A percentile compares a stretch with the other conserved stretches of the same genome.
These are phyloP conservation scores for Anastrepha ludens DNA, from an alignment of 1,140 invertebrate species.

Conservation along the genomic window DNA sequence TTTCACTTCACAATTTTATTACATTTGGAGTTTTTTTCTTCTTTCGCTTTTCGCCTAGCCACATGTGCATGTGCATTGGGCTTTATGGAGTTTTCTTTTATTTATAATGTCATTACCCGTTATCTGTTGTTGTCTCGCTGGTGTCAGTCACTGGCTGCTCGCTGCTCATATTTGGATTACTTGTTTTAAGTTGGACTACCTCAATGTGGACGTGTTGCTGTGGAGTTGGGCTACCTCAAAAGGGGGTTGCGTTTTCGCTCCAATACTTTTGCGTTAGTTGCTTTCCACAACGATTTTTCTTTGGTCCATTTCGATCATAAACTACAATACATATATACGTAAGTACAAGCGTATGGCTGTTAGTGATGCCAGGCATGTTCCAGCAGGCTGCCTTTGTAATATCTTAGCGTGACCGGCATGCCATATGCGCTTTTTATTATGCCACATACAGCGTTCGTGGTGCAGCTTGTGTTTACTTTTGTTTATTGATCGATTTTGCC, in stretches of 20 bases:
- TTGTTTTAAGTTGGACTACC: neutral
- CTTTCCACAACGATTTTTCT: neutral
- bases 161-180: neutral
- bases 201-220: neutral
- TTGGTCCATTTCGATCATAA: neutral
- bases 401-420: neutral
- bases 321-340: too few species aligned
- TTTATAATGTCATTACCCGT: neutral
- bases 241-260: too few species aligned
- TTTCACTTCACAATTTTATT: constrained; percentile 1
- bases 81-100: neutral
- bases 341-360: neutral
- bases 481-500: neutral
- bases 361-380: neutral
- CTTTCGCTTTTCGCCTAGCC: neutral
- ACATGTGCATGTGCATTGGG: neutral
- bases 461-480: neutral
- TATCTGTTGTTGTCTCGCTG: neutral
- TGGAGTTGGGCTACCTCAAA: neutral
- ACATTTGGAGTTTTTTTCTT: neutral
- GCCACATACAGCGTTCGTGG: neutral
- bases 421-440: neutral
- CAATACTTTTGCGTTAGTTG: neutral
- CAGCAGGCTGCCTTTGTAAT: neutral
- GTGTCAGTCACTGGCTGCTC: neutral